Conservation (phyloP, 2,797 vertebrate species). For the Phoeniculus purpureus region DNA sequence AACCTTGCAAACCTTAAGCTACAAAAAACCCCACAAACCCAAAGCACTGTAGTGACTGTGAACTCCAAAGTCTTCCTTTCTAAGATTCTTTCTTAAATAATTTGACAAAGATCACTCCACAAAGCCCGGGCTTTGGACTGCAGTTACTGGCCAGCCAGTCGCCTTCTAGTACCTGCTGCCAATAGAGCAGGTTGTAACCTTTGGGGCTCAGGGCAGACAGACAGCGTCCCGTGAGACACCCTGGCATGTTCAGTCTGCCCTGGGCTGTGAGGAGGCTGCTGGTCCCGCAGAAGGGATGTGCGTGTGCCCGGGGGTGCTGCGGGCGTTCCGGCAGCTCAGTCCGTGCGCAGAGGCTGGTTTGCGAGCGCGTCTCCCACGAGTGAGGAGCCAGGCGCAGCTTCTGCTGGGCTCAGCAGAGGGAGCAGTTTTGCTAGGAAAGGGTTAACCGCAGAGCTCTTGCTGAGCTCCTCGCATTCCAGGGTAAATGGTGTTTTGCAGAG, state of each 20-base stretch:
- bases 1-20: neutral
- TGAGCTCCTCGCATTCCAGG: constrained; percentile 82
- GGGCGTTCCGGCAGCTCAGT: accelerated
- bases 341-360: neutral
- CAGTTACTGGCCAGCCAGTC: neutral
- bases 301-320: accelerated
- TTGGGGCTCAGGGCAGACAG: neutral
- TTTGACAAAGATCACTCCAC: neutral
- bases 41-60: neutral
- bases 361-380: accelerated
- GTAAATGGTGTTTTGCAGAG: constrained; percentile 85
- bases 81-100: neutral
- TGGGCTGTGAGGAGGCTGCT: accelerated
- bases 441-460: constrained; percentile 80
- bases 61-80: neutral
- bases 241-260: accelerated
- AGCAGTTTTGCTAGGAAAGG: constrained; percentile 54
- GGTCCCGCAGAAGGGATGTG: accelerated
- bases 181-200: neutral
- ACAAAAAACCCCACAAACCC: no score
- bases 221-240: neutral
- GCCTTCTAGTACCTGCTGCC: neutral
- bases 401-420: neutral
- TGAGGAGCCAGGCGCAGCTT: neutral
- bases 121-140: neutral